Conservation (phyloP, 1,140 invertebrate genomes). For the Calephelis virginiensis region DNA sequence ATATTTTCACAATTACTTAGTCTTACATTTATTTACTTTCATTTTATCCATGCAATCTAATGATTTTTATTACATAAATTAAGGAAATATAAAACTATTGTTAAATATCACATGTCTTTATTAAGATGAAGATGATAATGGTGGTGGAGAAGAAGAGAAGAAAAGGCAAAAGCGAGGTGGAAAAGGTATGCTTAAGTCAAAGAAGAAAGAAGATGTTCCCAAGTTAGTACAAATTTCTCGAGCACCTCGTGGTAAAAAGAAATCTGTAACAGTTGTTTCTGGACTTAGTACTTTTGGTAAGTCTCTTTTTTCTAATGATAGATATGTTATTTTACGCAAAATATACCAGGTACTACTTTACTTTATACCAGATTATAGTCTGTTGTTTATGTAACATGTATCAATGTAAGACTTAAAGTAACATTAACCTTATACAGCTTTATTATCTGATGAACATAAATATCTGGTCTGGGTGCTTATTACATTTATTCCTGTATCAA, state of each 20-base stretch:
- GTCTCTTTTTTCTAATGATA: slow-evolving; percentile 18
- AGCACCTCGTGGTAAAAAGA: slow-evolving; percentile 98
- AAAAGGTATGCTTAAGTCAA: slow-evolving; percentile 92
- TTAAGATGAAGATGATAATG: slow-evolving; percentile 81
- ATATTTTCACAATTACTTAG: not conserved
- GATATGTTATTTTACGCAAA: not conserved
- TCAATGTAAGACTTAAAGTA: too few relatives aligned
- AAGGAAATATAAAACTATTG: not conserved
- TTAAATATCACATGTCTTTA: not conserved
- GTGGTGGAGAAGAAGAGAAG: slow-evolving; percentile 91
- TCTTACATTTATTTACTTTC: not conserved
- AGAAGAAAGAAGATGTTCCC: slow-evolving; percentile 92
- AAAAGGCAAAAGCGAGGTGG: slow-evolving; percentile 95
- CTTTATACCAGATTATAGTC: too few relatives aligned
- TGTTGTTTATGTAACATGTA: too few relatives aligned
- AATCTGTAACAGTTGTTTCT: slow-evolving; percentile 96
- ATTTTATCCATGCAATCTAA: too few relatives aligned
- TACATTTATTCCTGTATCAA: too few relatives aligned
- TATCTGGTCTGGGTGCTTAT: too few relatives aligned
- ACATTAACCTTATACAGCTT: too few relatives aligned
- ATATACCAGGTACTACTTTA: too few relatives aligned
- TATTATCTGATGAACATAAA: too few relatives aligned
- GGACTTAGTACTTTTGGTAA: slow-evolving; percentile 93
- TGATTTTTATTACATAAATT: too few relatives aligned
- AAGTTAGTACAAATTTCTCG: slow-evolving; percentile 91